Percentiles rank a stretch among this genome's conserved stretches.
Conservation (phyloP, 1,140 invertebrate genomes). For the Piezodorus guildinii region DNA sequence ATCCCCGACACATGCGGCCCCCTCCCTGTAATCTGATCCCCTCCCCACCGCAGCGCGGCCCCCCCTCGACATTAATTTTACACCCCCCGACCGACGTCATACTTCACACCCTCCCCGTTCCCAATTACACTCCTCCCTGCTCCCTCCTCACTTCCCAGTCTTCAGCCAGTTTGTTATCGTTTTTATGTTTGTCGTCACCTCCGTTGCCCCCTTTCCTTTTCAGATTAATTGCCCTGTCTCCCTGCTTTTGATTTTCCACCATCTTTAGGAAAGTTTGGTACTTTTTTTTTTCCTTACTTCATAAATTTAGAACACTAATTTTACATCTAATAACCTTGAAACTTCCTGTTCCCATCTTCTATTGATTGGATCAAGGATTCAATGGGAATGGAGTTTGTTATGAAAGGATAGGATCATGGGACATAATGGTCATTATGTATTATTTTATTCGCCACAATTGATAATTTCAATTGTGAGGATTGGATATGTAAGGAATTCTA, state of each 20-base stretch:
- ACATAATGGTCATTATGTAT: too few species aligned
- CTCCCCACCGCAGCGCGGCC: constrained; percentile 35
- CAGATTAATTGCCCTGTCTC: constrained; percentile 28
- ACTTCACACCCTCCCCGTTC: constrained; percentile 1
- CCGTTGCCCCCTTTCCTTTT: constrained; percentile 20
- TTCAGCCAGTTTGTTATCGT: constrained; percentile 1
- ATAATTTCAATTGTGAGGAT: too few species aligned
- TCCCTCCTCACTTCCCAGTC: background rate
- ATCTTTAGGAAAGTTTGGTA: background rate
- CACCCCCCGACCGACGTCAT: constrained; percentile 4
- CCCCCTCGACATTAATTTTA: constrained; percentile 20
- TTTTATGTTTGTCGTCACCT: background rate
- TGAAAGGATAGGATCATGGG: too few species aligned
- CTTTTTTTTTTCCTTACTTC: background rate
- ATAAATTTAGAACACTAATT: background rate
- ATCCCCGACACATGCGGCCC: constrained; percentile 24
- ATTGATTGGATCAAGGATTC: too few species aligned
- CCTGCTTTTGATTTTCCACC: background rate
- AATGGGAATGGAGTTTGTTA: too few species aligned
- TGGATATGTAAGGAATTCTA: too few species aligned
- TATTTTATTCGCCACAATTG: too few species aligned
- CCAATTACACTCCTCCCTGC: constrained; percentile 5
- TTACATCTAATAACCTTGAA: too few species aligned
- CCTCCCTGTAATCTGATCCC: constrained; percentile 31
- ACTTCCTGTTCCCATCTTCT: too few species aligned